Conservation (phyloP, 2,797 vertebrate genomes). For the Lycodopsis pacificus region DNA sequence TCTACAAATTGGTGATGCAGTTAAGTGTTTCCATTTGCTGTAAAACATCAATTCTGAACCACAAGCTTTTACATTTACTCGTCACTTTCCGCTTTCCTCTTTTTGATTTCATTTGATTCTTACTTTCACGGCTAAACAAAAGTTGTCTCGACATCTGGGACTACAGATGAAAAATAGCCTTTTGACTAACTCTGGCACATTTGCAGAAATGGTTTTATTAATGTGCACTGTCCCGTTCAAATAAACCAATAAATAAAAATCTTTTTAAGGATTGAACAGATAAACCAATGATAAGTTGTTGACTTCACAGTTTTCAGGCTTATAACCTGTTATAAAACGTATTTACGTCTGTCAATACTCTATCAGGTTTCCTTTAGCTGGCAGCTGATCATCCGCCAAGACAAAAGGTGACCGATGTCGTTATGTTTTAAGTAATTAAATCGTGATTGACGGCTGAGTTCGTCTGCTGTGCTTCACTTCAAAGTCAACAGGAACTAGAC, state of each 20-base stretch:
- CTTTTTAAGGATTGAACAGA: background rate
- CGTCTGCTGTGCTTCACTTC: slow-evolving; percentile 24
- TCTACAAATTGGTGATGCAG: background rate
- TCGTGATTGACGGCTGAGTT: slow-evolving; percentile 20
- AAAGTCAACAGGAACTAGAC: slow-evolving; percentile 65
- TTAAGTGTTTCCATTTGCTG: background rate
- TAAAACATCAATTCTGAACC: background rate
- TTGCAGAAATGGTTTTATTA: too few species aligned
- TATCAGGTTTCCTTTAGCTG: slow-evolving; percentile 33
- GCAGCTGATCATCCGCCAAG: slow-evolving; percentile 13
- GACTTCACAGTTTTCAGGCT: slow-evolving; percentile 35
- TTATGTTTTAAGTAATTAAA: slow-evolving; percentile 26
- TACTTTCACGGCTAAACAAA: background rate
- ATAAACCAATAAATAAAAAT: too few species aligned
- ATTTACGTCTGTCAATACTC: slow-evolving; percentile 19
- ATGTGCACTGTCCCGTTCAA: too few species aligned
- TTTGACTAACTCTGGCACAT: too few species aligned
- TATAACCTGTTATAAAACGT: slow-evolving; percentile 41
- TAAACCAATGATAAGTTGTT: background rate
- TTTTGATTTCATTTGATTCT: background rate
- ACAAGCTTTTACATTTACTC: background rate
- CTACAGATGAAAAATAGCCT: too few species aligned
- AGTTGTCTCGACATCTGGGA: background rate
- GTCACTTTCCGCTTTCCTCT: background rate
- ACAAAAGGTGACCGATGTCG: slow-evolving; percentile 31